A percentile compares a stretch with the other conserved stretches of the same genome.
phyloP scores from a whole-genome alignment of 2,888 invertebrate species.

The Mesochorus sp. region DNA sequence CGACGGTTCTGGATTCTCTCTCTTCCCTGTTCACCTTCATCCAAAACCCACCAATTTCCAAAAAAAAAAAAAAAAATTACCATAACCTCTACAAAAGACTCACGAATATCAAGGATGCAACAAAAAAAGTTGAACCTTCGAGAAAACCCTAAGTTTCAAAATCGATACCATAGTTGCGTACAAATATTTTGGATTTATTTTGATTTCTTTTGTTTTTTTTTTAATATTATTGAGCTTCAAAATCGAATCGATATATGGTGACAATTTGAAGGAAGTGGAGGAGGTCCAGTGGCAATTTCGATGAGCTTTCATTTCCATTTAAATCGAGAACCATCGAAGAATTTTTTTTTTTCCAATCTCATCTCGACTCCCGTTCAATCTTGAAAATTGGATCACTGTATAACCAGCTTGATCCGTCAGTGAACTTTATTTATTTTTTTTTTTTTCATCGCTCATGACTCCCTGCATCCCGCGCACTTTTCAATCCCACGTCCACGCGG shows the following conservation, averaged over 20 bases:
- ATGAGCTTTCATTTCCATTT: slow-evolving; percentile 45
- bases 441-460: slow-evolving; percentile 62
- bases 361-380: slow-evolving; percentile 15
- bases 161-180: no score
- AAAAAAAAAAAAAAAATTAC: no score
- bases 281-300: slow-evolving; percentile 28
- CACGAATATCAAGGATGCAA: background rate
- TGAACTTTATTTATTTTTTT: slow-evolving; percentile 37
- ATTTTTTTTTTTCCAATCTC: slow-evolving; percentile 39
- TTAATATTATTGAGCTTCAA: no score
- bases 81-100: slow-evolving; percentile 37
- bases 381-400: slow-evolving; percentile 46
- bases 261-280: background rate
- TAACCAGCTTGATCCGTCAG: slow-evolving; percentile 42
- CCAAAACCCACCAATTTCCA: slow-evolving; percentile 56
- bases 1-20: slow-evolving; percentile 66
- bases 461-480: slow-evolving; percentile 66
- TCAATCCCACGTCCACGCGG: slow-evolving; percentile 66
- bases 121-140: background rate
- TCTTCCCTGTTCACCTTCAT: slow-evolving; percentile 3
- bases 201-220: no score
- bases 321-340: background rate
- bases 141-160: no score
- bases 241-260: no score
- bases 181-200: no score